Base-by-base conservation (phyloP, 1,140 invertebrate species). In the Lepidurus apus region DNA sequence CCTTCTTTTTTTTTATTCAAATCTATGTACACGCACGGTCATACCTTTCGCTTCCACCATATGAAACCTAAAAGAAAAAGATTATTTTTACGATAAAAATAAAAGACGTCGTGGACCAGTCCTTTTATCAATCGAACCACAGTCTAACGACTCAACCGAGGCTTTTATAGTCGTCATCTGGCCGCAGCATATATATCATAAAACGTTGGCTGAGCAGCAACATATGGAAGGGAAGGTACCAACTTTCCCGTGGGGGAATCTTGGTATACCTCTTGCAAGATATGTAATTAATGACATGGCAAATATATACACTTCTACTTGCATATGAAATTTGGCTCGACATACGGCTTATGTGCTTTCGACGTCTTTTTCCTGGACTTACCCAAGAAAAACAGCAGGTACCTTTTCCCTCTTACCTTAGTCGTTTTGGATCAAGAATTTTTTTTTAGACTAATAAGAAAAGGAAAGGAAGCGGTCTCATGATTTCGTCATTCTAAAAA, bases 211-310 rank as follows among this genome's bases (percentile, higher is more conserved):
- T 65, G 53, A 21, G 53, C 53, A 65, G 34, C 53, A 21, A 65
- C 53, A 65, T 65, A 65, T 17, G 53, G 53, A 65, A 34, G 34
- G 34, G 53, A 65, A 65, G 17, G 17, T 21, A 65, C 21, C 53
- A 34, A 34, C 34, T 65, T 65, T 65, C 53, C 17, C 21, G 53
- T 65, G 53, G 53, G 53, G 53, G 8, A 7, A 21, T 11, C 17
- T 7, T 7, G n/a, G 53, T 65, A 21, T n/a, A 17, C 17, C 6
- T 13, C 53, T 65, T 65, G 17, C 53, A 65, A 34, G 53, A 21
- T 21, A 21, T 65, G 53, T 65, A 65, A 65, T 65, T 65, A 65
- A 65, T 65, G 53, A 65, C 53, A 65, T 65, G 21, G 53, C 53
- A 65, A 65, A 65, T 65, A 65, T 65, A 65, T 13, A 65, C 21